phyloP scores from a whole-genome alignment of 2,797 vertebrate species.

The Lindbergichthys nudifrons region DNA sequence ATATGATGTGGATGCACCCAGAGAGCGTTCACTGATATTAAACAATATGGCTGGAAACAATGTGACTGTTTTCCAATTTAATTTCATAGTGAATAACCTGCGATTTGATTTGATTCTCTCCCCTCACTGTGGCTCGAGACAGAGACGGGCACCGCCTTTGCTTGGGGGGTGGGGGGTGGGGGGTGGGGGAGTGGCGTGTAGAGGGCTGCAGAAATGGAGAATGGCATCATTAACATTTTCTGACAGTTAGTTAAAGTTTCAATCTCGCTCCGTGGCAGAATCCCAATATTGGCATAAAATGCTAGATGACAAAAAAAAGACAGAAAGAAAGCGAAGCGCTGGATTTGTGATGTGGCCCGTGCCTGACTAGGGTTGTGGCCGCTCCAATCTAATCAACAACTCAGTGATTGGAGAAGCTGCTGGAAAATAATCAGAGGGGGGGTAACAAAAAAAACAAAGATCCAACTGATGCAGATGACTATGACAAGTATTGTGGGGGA shows the following conservation, averaged over 20 bases:
- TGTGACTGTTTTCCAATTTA: slow-evolving; percentile 82
- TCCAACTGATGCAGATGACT: slow-evolving; percentile 26
- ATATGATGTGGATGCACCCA: slow-evolving; percentile 74
- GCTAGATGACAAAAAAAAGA: slow-evolving; percentile 68
- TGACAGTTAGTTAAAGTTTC: slow-evolving; percentile 85
- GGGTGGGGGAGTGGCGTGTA: background rate
- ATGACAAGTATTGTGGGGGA: slow-evolving; percentile 2
- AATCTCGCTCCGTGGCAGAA: slow-evolving; percentile 73
- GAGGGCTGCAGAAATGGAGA: slow-evolving; percentile 65
- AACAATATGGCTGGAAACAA: slow-evolving; percentile 81
- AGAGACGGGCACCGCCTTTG: slow-evolving; percentile 36
- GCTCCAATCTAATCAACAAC: slow-evolving; percentile 73
- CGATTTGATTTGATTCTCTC: slow-evolving; percentile 75
- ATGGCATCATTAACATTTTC: slow-evolving; percentile 82
- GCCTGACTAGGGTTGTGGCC: slow-evolving; percentile 43
- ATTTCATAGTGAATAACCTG: slow-evolving; percentile 86
- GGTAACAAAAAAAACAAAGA: background rate
- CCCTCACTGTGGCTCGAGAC: slow-evolving; percentile 46
- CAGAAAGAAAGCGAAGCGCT: slow-evolving; percentile 5
- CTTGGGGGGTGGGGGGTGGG: background rate
- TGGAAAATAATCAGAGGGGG: slow-evolving; percentile 16
- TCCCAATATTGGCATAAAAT: slow-evolving; percentile 74
- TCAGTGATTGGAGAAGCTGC: slow-evolving; percentile 61
- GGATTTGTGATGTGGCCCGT: slow-evolving; percentile 55
- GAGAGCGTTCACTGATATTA: slow-evolving; percentile 79